phyloP scores from a whole-genome alignment of 2,113 vertebrate species.

The Echinops telfairi region DNA sequence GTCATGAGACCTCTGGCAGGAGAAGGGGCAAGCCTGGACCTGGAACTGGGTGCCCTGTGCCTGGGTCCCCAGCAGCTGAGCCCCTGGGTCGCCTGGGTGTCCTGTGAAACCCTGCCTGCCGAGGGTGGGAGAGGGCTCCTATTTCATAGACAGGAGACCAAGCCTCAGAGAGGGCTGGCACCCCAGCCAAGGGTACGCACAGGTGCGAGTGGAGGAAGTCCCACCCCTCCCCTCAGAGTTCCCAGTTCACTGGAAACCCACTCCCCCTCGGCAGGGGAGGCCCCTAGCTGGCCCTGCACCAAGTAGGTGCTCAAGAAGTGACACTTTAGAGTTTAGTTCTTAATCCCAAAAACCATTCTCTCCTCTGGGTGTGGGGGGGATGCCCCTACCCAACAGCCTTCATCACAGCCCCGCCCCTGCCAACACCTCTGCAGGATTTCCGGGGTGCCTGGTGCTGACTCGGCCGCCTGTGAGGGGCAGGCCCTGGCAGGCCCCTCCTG shows the following conservation, averaged over 20 bases:
- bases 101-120: background rate
- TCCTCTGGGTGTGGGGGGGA: background rate
- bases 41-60: background rate
- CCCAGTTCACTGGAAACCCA: background rate
- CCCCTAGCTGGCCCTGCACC: background rate
- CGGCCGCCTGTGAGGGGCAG: conserved; percentile 57
- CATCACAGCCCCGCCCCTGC: conserved; percentile 28
- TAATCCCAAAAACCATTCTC: background rate
- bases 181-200: background rate
- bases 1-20: background rate
- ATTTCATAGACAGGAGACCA: too few relatives aligned
- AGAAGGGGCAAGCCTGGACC: background rate
- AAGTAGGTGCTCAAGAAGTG: background rate
- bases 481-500: conserved; percentile 71
- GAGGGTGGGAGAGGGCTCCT: background rate
- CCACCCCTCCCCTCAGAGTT: background rate
- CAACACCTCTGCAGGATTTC: conserved; percentile 57
- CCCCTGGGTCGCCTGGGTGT: background rate
- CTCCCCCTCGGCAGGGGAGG: background rate
- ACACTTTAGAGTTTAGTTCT: background rate
- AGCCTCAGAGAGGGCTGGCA: background rate
- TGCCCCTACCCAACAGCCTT: conserved; percentile 7
- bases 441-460: conserved; percentile 63
- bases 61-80: background rate
- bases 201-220: background rate